Conservation (phyloP, 2,113 vertebrate genomes). For the Lanius collurio region DNA sequence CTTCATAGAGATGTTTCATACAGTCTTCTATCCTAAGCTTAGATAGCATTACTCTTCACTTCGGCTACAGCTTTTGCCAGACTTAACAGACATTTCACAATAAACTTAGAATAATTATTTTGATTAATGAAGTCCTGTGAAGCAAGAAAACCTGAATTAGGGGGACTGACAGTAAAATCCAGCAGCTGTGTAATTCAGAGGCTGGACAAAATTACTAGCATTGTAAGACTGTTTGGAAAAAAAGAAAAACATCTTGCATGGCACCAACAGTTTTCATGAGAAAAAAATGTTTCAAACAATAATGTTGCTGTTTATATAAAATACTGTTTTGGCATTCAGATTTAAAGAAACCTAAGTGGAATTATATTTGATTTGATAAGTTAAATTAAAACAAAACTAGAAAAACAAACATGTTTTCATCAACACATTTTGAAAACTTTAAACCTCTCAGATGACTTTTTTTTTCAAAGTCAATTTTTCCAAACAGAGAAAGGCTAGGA, state of each 20-base stretch:
- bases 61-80: not conserved
- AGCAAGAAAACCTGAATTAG: not conserved
- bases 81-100: not conserved
- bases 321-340: not conserved
- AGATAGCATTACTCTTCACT: not conserved
- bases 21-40: not conserved
- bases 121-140: not conserved
- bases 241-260: not conserved
- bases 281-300: not conserved
- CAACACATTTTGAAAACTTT: not conserved
- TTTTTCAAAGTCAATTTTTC: not conserved
- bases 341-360: not conserved
- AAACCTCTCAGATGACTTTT: not conserved
- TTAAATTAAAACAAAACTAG: not conserved
- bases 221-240: not conserved
- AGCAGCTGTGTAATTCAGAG: not conserved
- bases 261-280: not conserved
- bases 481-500: not conserved
- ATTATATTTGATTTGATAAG: not conserved
- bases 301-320: not conserved
- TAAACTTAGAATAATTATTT: not conserved
- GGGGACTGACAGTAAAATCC: not conserved
- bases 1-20: not conserved
- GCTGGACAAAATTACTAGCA: not conserved
- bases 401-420: not conserved